Percentiles rank a stretch among this genome's conserved stretches.
Conservation (phyloP, 92 coral and sea anemone genomes). For the Anthopleura xanthogrammica region DNA sequence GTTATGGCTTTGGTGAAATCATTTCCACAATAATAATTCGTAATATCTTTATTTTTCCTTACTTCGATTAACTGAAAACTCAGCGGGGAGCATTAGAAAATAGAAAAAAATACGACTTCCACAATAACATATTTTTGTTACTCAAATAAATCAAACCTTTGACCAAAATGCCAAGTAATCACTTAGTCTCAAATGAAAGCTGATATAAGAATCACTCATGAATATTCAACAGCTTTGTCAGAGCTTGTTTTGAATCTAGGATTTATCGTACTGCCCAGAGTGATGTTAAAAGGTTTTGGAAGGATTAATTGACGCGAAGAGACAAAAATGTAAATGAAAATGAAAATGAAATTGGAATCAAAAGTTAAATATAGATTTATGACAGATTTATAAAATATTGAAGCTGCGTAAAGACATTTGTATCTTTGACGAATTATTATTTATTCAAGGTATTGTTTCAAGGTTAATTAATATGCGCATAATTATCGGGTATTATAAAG, state of each 20-base stretch:
- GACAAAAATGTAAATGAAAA: background rate
- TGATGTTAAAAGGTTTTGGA: background rate
- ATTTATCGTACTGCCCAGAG: background rate
- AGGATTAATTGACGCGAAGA: background rate
- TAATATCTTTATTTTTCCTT: background rate
- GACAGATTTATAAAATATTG: background rate
- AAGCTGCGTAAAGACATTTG: background rate
- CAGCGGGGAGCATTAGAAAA: background rate
- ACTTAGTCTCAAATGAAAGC: constrained; percentile 3
- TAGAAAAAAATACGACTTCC: background rate
- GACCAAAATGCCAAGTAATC: constrained; percentile 5
- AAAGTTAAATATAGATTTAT: background rate
- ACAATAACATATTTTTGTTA: background rate
- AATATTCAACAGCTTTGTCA: constrained; percentile 28
- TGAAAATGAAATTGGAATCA: background rate
- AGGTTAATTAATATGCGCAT: constrained; percentile 44
- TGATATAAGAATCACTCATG: background rate
- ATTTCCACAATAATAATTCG: background rate
- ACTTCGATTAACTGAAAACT: background rate
- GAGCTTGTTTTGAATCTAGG: background rate
- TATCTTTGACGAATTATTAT: constrained; percentile 16
- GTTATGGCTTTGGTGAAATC: background rate
- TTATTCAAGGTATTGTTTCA: constrained; percentile 36
- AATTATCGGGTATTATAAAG: constrained; percentile 11
- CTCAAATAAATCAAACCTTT: constrained; percentile 30